phyloP scores from a whole-genome alignment of 2,113 vertebrate species.

The Tragelaphus scriptus region DNA sequence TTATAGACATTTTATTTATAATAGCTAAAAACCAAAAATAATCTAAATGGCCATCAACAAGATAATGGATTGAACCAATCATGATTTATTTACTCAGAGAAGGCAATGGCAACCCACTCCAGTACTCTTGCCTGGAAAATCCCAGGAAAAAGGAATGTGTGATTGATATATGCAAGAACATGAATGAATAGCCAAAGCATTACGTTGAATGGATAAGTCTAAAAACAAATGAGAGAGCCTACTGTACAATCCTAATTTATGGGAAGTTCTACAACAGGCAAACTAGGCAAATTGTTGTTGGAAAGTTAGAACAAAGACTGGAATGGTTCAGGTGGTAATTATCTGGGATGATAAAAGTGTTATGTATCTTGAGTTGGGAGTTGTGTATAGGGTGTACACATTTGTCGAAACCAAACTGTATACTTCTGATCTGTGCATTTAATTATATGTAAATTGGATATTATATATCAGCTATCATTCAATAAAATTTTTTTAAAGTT shows the following conservation, averaged over 20 bases:
- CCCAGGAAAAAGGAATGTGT: no score
- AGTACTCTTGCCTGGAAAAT: no score
- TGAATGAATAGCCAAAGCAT: neutral
- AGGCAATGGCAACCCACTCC: no score
- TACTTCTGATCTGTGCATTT: neutral
- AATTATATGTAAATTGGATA: neutral
- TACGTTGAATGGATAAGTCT: neutral
- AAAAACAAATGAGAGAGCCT: no score
- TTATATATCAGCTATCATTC: neutral
- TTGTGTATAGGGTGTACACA: no score
- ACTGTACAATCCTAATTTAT: fast-evolving
- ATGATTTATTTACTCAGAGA: neutral
- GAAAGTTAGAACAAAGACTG: fast-evolving
- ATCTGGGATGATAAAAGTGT: neutral
- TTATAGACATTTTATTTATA: neutral
- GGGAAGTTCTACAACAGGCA: fast-evolving
- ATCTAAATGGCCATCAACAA: neutral
- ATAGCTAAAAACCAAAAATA: neutral
- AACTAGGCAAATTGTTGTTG: fast-evolving
- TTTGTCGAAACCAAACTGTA: neutral
- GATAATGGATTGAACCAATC: no score
- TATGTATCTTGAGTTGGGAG: neutral
- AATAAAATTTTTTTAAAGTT: neutral
- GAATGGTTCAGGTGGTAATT: neutral
- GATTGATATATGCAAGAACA: fast-evolving